Percentiles rank a stretch among this genome's conserved stretches.
These are phyloP conservation scores for Sicus ferrugineus DNA, from an alignment of 2,888 invertebrate species.

Conservation along the genomic window DNA sequence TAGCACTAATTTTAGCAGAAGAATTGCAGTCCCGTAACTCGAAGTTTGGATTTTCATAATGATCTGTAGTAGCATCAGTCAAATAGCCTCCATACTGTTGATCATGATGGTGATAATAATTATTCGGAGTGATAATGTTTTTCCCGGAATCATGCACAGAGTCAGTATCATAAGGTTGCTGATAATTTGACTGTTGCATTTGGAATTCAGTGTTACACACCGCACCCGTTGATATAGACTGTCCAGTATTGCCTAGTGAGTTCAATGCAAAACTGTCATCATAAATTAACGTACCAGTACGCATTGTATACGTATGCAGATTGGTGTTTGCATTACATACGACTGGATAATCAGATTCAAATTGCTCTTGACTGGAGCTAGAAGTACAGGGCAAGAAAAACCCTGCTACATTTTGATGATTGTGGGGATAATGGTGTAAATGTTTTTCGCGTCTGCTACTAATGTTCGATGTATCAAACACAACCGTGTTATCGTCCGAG, in stretches of 20 bases:
- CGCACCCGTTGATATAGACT: constrained; percentile 22
- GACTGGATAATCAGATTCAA: constrained; percentile 83
- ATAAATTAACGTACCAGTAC: constrained; percentile 80
- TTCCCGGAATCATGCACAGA: constrained; percentile 53
- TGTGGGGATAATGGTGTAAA: constrained; percentile 60
- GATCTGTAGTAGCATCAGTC: constrained; percentile 59
- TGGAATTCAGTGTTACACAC: constrained; percentile 50
- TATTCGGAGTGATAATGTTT: constrained; percentile 39
- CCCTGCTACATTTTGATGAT: constrained; percentile 70
- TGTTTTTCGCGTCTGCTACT: constrained; percentile 73
- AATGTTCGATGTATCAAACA: constrained; percentile 22
- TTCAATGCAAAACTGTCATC: constrained; percentile 72
- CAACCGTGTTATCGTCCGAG: constrained; percentile 33
- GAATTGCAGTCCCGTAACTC: constrained; percentile 50
- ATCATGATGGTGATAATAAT: constrained; percentile 43
- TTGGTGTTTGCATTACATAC: constrained; percentile 88
- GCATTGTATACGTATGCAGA: constrained; percentile 81
- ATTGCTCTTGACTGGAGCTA: constrained; percentile 84
- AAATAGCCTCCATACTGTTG: constrained; percentile 54
- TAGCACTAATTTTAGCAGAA: constrained; percentile 31
- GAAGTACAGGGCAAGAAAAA: constrained; percentile 83
- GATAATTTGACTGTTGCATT: constrained; percentile 57
- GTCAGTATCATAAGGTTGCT: constrained; percentile 61
- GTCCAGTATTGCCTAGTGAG: constrained; percentile 55
- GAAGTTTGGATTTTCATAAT: constrained; percentile 65